These are phyloP conservation scores for Atta colombica DNA, from an alignment of 1,140 invertebrate genomes.

Conservation along the genomic window DNA sequence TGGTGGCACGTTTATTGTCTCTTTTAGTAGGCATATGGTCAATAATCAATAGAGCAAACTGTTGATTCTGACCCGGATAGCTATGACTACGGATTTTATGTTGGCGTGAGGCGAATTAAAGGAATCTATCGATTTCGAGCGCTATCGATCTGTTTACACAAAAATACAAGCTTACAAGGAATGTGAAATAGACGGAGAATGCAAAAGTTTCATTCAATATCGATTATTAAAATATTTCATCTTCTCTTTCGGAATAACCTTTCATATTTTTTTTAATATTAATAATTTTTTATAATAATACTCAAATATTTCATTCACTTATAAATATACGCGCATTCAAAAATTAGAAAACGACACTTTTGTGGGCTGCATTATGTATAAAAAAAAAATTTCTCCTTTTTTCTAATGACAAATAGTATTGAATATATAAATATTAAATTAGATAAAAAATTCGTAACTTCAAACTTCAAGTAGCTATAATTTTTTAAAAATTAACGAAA, in stretches of 20 bases:
- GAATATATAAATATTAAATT: neutral
- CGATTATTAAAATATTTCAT: neutral
- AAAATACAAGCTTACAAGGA: neutral
- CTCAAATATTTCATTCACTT: neutral
- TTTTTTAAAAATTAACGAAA: too few relatives aligned
- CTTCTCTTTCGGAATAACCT: neutral
- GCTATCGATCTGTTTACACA: slow-evolving; percentile 35
- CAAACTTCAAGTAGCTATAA: too few relatives aligned
- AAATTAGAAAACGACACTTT: neutral
- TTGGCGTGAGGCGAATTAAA: neutral
- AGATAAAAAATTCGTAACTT: too few relatives aligned
- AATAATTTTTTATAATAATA: neutral
- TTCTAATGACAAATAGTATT: neutral
- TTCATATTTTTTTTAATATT: neutral
- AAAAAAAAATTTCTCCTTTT: neutral
- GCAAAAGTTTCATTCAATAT: neutral
- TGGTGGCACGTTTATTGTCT: slow-evolving; percentile 26
- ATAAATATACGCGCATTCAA: neutral
- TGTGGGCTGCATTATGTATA: neutral
- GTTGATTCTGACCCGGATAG: slow-evolving; percentile 83
- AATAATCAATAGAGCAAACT: slow-evolving; percentile 85
- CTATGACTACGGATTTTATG: slow-evolving; percentile 68
- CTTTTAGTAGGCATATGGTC: slow-evolving; percentile 73
- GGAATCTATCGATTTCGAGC: slow-evolving; percentile 29
- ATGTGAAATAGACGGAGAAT: neutral